phyloP scores from a whole-genome alignment of 2,888 invertebrate species.

The Caenorhabditis uteleia region DNA sequence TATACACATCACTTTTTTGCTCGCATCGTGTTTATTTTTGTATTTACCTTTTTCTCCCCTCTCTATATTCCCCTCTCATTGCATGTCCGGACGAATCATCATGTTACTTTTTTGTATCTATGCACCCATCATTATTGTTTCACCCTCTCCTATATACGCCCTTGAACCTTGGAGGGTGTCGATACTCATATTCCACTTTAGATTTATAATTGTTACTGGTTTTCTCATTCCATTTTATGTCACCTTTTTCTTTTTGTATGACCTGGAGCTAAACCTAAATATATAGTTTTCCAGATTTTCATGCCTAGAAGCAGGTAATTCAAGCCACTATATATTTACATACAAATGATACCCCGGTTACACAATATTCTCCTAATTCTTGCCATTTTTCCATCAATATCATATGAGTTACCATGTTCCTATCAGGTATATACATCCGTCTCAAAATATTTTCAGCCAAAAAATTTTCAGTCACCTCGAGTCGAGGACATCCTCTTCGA shows the following conservation, averaged over 20 bases:
- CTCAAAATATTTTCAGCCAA: background rate
- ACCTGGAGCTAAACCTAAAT: background rate
- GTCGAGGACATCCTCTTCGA: slow-evolving; percentile 52
- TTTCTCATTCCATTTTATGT: background rate
- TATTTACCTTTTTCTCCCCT: no score
- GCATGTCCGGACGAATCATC: no score
- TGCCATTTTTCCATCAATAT: slow-evolving; percentile 2
- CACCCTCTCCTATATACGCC: no score
- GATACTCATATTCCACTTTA: background rate
- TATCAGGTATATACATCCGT: slow-evolving; percentile 29
- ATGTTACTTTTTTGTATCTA: no score
- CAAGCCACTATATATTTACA: background rate
- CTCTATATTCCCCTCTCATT: no score
- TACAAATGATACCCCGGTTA: slow-evolving; percentile 33
- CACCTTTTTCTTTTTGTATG: background rate
- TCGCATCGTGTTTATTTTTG: no score
- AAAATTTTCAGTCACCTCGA: slow-evolving; percentile 39
- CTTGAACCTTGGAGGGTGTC: no score
- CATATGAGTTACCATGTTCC: slow-evolving; percentile 32
- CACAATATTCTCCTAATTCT: background rate
- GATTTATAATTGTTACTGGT: no score
- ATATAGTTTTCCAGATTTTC: background rate
- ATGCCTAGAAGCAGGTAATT: background rate
- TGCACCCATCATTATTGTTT: no score
- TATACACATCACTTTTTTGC: no score